Percentiles rank a stretch among this genome's conserved stretches.
phyloP scores from a whole-genome alignment of 1,140 invertebrate species.

The Plutomurus gul region DNA sequence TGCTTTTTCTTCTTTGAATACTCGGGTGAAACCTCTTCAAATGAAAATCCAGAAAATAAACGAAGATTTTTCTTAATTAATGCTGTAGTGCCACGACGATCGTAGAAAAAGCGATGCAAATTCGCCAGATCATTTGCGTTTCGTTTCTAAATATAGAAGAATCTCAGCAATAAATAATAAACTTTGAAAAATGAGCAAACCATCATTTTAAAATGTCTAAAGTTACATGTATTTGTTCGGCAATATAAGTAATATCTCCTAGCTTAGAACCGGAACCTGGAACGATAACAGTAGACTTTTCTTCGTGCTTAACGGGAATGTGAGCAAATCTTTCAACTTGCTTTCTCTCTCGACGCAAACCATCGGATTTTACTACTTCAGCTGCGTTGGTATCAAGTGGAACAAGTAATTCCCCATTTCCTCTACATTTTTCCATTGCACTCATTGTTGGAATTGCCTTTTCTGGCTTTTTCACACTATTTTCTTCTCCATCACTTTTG shows the following conservation, averaged over 20 bases:
- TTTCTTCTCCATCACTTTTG: background rate
- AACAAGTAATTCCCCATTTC: background rate
- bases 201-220: background rate
- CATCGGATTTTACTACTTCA: conserved; percentile 35
- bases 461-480: background rate
- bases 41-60: conserved; percentile 49
- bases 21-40: conserved; percentile 35
- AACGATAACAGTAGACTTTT: background rate
- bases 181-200: background rate
- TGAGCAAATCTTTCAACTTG: conserved; percentile 37
- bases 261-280: conserved; percentile 33
- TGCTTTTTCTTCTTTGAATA: conserved; percentile 30
- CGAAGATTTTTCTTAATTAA: conserved; percentile 48
- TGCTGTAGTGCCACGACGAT: conserved; percentile 26
- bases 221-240: conserved; percentile 28
- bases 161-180: background rate
- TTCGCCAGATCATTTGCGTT: conserved; percentile 26
- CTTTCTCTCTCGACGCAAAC: conserved; percentile 38
- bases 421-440: background rate
- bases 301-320: background rate
- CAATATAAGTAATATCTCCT: conserved; percentile 35
- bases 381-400: conserved; percentile 34
- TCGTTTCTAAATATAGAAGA: conserved; percentile 37
- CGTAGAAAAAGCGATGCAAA: conserved; percentile 45
- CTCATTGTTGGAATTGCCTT: background rate